Evolutionary conservation across 1,140 invertebrate genomes (phyloP).

Genomic region (Ruditapes philippinarum): DNA sequence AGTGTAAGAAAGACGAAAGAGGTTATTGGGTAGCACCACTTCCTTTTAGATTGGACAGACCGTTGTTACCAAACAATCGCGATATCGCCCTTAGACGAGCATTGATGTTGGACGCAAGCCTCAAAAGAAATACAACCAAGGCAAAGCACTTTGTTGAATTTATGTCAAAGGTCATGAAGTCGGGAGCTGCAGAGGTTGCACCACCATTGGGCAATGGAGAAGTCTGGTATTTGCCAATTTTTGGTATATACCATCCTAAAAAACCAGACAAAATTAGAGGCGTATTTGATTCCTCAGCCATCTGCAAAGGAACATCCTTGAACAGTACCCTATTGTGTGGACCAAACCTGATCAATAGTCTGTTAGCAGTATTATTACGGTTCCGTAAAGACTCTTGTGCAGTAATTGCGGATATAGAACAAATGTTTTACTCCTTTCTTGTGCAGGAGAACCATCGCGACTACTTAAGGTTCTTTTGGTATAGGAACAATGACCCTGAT

Average conservation of each 20-base stretch:
- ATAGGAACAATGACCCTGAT: slow-evolving; percentile 13
- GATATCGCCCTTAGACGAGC: neutral
- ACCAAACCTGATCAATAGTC: slow-evolving; percentile 26
- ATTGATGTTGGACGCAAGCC: slow-evolving; percentile 4
- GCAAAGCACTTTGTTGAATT: slow-evolving; percentile 1
- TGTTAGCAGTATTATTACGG: slow-evolving; percentile 44
- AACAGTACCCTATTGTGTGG: slow-evolving; percentile 23
- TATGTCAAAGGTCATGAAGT: slow-evolving; percentile 38
- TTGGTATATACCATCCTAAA: slow-evolving; percentile 49
- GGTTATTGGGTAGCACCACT: slow-evolving; percentile 38
- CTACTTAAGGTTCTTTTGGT: slow-evolving; percentile 49
- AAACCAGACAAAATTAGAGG: slow-evolving; percentile 53
- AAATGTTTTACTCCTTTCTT: slow-evolving; percentile 15
- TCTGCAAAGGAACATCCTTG: slow-evolving; percentile 35
- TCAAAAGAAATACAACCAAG: slow-evolving; percentile 36
- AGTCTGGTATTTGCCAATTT: slow-evolving; percentile 49
- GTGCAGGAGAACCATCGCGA: neutral
- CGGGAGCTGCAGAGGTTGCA: slow-evolving; percentile 12
- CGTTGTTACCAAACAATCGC: slow-evolving; percentile 20
- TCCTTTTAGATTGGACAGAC: neutral
- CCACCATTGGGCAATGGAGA: neutral
- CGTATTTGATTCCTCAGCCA: slow-evolving; percentile 56
- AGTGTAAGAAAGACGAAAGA: neutral
- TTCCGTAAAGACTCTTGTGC: slow-evolving; percentile 63
- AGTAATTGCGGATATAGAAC: slow-evolving; percentile 42